phyloP scores from a whole-genome alignment of 1,140 invertebrate species.

The Diorhabda sublineata region DNA sequence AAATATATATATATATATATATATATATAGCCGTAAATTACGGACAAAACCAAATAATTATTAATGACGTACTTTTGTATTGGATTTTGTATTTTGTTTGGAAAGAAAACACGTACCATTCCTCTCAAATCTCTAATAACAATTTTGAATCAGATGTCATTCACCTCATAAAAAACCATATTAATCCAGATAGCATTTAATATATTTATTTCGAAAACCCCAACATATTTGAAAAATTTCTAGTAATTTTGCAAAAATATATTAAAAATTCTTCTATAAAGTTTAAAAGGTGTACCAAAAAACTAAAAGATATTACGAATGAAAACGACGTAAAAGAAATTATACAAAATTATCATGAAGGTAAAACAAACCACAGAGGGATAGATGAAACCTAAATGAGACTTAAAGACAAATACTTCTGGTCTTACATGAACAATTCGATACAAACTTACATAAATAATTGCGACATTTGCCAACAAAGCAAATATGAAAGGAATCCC shows the following conservation, averaged over 20 bases:
- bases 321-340: not conserved
- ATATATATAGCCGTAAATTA: too few species aligned
- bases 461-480: too few species aligned
- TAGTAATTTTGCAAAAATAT: slow-evolving; percentile 7
- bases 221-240: not conserved
- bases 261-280: slow-evolving; percentile 14
- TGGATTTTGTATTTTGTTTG: too few species aligned
- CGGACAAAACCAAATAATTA: slow-evolving; percentile 20
- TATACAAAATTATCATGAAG: too few species aligned
- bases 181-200: not conserved
- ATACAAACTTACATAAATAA: too few species aligned
- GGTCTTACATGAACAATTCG: too few species aligned
- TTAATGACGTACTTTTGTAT: slow-evolving; percentile 15
- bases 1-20: slow-evolving; percentile 19
- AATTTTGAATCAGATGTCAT: too few species aligned
- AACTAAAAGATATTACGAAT: slow-evolving; percentile 9
- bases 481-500: too few species aligned
- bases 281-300: slow-evolving; percentile 12
- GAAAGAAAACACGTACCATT: slow-evolving; percentile 22
- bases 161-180: not conserved
- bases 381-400: slow-evolving; percentile 2
- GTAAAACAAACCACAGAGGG: too few species aligned
- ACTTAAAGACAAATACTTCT: slow-evolving; percentile 2
- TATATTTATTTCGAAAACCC: slow-evolving; percentile 19
- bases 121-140: not conserved